Evolutionary conservation across 1,140 invertebrate genomes (phyloP).

Genomic region (Brachionus asplanchnoidis): DNA sequence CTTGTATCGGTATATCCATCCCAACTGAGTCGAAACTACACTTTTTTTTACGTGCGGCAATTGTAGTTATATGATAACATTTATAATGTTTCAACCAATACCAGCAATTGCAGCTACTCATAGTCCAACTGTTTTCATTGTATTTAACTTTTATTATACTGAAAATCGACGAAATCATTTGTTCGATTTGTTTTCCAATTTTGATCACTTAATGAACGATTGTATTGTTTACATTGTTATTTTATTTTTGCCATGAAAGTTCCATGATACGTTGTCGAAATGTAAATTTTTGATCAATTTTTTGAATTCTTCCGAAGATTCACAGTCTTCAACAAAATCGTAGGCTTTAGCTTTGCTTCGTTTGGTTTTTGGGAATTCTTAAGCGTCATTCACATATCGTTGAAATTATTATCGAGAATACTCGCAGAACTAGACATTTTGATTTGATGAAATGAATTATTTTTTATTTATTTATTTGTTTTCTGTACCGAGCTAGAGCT

Average conservation of each 20-base stretch:
- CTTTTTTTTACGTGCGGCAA: too few species aligned
- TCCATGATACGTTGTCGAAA: neutral
- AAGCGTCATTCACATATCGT: neutral
- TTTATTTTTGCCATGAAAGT: neutral
- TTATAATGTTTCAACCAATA: too few species aligned
- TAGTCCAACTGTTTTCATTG: too few species aligned
- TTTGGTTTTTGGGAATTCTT: neutral
- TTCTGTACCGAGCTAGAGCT: too few species aligned
- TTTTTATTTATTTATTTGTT: too few species aligned
- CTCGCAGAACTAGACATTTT: too few species aligned
- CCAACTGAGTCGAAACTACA: too few species aligned
- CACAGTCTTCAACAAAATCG: neutral
- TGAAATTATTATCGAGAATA: neutral
- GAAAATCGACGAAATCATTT: neutral
- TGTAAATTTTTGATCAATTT: conserved; percentile 19
- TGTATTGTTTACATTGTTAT: neutral
- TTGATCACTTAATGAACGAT: neutral
- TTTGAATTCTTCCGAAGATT: neutral
- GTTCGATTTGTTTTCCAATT: neutral
- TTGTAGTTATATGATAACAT: too few species aligned
- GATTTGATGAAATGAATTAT: neutral
- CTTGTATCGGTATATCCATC: too few species aligned
- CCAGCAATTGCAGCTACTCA: too few species aligned
- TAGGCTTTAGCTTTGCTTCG: neutral
- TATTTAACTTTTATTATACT: too few species aligned